Evolutionary conservation across 1,140 invertebrate species (phyloP).

Genomic region (Heliconius congener): DNA sequence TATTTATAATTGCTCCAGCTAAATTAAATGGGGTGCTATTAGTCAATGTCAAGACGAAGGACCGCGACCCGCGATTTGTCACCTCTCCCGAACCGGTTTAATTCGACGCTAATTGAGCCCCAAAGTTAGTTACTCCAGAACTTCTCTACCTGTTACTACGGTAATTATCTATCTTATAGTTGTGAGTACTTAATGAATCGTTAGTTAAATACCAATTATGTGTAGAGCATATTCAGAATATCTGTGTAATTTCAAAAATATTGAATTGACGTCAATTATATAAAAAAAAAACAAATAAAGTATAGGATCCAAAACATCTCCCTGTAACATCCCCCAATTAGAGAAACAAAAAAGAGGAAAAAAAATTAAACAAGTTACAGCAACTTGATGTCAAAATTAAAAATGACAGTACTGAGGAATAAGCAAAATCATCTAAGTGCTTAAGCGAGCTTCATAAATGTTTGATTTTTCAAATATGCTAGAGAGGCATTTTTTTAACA

Average conservation of each 20-base stretch:
- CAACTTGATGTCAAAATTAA: constrained; percentile 16
- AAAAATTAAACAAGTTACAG: constrained; percentile 20
- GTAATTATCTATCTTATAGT: constrained; percentile 61
- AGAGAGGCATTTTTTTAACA: constrained; percentile 67
- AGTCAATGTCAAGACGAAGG: constrained; percentile 72
- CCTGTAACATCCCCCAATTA: constrained; percentile 4
- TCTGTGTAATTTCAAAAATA: background rate
- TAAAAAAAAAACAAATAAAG: background rate
- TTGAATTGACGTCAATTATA: background rate
- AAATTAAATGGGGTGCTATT: constrained; percentile 77
- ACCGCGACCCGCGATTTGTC: constrained; percentile 75
- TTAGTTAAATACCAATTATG: background rate
- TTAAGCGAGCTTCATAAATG: constrained; percentile 66
- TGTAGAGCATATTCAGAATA: background rate
- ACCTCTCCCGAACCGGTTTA: constrained; percentile 69
- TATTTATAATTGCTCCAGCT: constrained; percentile 78
- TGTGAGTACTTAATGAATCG: constrained; percentile 38
- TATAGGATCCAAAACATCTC: constrained; percentile 1
- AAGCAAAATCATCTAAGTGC: constrained; percentile 45
- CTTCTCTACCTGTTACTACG: constrained; percentile 61
- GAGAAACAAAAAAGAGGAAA: background rate
- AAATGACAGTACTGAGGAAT: constrained; percentile 30
- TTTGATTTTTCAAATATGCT: constrained; percentile 63
- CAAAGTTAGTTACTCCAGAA: constrained; percentile 65
- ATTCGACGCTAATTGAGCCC: constrained; percentile 73